Base-by-base conservation (phyloP, 2,113 vertebrate genomes). In the Nettapus auritus region DNA sequence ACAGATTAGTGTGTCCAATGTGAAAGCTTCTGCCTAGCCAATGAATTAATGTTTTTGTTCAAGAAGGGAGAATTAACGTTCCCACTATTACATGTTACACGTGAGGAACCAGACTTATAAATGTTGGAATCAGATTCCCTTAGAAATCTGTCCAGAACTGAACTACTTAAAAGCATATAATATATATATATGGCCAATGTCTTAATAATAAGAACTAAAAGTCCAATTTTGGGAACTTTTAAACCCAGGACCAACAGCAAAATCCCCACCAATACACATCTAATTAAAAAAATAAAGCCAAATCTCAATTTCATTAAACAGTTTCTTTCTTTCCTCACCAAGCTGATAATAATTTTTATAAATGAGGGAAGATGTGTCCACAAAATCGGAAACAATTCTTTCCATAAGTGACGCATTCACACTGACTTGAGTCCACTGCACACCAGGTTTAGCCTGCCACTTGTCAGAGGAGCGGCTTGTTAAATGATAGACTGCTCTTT, bases 401-500 rank as follows among this genome's bases (percentile, higher is more conserved):
- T 52, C 68, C 4, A 4, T 26, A 63, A 63, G 22, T 44, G 31
- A n/a, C 7, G 57, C 9, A 16, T 13, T 6, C 0, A 1, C 18
- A 62, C 7, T 0, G 1, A 57, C 70, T 67, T 20, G 11, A 4
- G 19, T n/a, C 14, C 38, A 67, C 31, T 59, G 28, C 0, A 0
- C 56, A 52, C 44, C 34, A 78, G 18, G 67, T 78, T 91, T 59
- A 59, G n/a, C n/a, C 25, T 63, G 78, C 31, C 38, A 78, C 28
- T 78, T 52, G n/a, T 9, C 48, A 84, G 25, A 67, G 25, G 25
- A 92, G 50, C 1, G n/a, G 3, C 14, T 55, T 18, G 64, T 21
- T 78, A 82, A 67, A 53, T 48, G 53, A 77, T 38, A 86, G 55
- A 53, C 23, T 88, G 38, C 19, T 70, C 42, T 76, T 90, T 56